A percentile compares a stretch with the other conserved stretches of the same genome.
phyloP scores from a whole-genome alignment of 2,113 vertebrate genomes.

The Dicrurus megarhynchus region DNA sequence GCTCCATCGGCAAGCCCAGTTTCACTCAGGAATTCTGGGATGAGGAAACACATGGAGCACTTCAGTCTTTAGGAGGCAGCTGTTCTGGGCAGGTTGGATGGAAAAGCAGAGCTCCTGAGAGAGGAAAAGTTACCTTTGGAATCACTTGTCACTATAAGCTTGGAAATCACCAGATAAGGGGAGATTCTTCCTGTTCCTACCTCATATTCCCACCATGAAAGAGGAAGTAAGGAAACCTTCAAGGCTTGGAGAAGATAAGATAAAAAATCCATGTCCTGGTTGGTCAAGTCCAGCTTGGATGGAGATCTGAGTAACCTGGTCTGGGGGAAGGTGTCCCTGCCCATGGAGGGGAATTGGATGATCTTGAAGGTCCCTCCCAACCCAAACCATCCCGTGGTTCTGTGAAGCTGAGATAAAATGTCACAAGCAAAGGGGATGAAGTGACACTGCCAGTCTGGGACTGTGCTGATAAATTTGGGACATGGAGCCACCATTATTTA shows the following conservation, averaged over 20 bases:
- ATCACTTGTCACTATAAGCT: background rate
- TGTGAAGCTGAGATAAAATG: background rate
- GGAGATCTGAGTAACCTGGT: background rate
- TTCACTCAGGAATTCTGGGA: background rate
- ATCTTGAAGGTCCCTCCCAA: background rate
- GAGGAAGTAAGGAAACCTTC: background rate
- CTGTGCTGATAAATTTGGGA: background rate
- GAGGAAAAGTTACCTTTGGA: background rate
- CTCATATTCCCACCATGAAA: background rate
- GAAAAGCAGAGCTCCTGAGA: background rate
- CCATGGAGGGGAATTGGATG: background rate
- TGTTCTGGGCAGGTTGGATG: background rate
- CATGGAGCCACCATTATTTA: background rate
- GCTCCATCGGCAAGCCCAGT: background rate
- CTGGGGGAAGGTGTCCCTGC: background rate
- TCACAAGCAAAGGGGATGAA: background rate
- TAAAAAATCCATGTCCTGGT: background rate
- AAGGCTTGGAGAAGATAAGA: background rate
- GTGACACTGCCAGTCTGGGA: rapidly evolving
- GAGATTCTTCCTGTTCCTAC: background rate
- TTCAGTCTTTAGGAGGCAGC: background rate
- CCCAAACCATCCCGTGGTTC: background rate
- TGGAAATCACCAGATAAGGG: background rate
- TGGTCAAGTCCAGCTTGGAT: background rate
- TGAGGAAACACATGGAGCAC: background rate